These are phyloP conservation scores for Hippocampus guttulatus DNA, from an alignment of 2,113 vertebrate genomes.

Conservation along the genomic window DNA sequence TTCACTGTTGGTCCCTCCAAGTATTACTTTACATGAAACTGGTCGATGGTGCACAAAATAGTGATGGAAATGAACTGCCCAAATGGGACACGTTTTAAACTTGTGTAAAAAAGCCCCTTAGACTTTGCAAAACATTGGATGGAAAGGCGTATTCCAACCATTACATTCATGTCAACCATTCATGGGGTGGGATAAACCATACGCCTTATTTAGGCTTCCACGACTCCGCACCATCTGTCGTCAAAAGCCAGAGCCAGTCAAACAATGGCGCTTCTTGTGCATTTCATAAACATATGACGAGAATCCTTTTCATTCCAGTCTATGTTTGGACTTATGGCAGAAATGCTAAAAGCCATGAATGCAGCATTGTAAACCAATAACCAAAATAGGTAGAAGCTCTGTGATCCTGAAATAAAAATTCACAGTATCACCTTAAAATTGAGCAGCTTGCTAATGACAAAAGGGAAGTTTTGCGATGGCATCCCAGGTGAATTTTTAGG, in stretches of 20 bases:
- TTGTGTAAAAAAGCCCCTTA: background rate
- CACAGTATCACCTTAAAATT: background rate
- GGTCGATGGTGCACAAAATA: background rate
- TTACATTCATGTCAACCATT: background rate
- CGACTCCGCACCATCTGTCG: conserved; percentile 23
- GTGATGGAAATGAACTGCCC: background rate
- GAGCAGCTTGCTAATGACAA: conserved; percentile 11
- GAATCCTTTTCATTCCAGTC: background rate
- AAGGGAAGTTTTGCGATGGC: background rate
- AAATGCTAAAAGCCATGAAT: background rate
- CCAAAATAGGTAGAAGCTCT: conserved; percentile 21
- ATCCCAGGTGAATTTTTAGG: background rate
- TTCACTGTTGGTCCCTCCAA: too few relatives aligned
- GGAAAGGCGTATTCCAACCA: background rate
- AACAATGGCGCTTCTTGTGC: background rate
- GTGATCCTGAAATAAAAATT: conserved; percentile 5
- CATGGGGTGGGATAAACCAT: background rate
- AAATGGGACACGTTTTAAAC: background rate
- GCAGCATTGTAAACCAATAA: conserved; percentile 17
- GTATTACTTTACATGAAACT: background rate
- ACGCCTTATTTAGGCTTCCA: background rate
- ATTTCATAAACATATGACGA: background rate
- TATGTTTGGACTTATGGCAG: background rate
- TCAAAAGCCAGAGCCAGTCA: conserved; percentile 7
- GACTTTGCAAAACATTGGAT: background rate